Base-by-base conservation (phyloP, 2,888 invertebrate genomes). In the Cataglyphis altisquamis region DNA sequence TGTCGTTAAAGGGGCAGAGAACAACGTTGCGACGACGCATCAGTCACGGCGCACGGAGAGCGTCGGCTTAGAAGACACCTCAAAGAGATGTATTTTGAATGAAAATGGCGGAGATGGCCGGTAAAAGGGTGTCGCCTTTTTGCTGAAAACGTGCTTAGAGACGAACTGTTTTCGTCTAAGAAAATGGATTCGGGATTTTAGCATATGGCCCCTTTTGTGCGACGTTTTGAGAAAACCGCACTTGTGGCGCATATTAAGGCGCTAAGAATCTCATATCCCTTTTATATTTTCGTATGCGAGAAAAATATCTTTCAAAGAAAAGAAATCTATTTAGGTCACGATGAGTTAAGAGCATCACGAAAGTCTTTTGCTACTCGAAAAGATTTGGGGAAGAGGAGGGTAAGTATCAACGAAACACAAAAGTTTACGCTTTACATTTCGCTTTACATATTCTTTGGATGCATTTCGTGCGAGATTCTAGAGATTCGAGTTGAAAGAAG, bases 71-170 rank as follows among this genome's bases (percentile, higher is more conserved):
- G 73, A 52, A 48, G 57, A 4, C 55, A 63, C 12, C 39, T 86
- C 63, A 86, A 90, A 85, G 84, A 82, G 77, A 77, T 62, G 82
- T 45, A 84, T 87, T 90, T 90, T 87, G 84, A 89, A 90, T 88
- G 85, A 90, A 89, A 89, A 89, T 88, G 81, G 63, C 75, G 83
- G 68, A 18, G 55, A 70, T 8, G 57, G 32, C 57, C 41, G 39
- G n/a, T 10, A 21, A 66, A 48, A 67, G 55, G 15, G 57, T 41
- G 10, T 70, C 5, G n/a, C 15, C 21, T 80, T 45, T 72, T 60
- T 72, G 36, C 78, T 70, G 70, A 36, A 25, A 78, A 36, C 32
- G 32, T 15, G 45, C 60, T 78, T 72, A 60, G 72, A 70, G 15
- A 9, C 60, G 4, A 57, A 55, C 39, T 72, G 78, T 80, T 72